A percentile compares a stretch with the other conserved stretches of the same genome.
phyloP scores from a whole-genome alignment of 1,140 invertebrate genomes.

The Gonatopus flavifemur region DNA sequence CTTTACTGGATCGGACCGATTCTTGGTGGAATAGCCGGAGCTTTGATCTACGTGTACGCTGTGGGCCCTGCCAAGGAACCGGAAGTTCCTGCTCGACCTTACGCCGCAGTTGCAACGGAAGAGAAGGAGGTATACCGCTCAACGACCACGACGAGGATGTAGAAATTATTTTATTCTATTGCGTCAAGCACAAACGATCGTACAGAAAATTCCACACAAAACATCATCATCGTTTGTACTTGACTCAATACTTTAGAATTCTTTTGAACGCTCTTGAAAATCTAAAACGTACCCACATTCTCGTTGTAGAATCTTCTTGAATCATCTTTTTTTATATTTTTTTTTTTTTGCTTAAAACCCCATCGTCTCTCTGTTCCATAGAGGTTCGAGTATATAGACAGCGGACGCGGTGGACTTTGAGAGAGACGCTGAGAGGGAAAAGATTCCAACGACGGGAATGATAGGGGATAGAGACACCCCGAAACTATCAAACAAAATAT shows the following conservation, averaged over 20 bases:
- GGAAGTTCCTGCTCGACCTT: slow-evolving; percentile 54
- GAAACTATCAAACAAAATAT: neutral
- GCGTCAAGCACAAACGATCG: no score
- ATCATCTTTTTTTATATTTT: slow-evolving; percentile 13
- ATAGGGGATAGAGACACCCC: neutral
- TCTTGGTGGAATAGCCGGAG: slow-evolving; percentile 75
- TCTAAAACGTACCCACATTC: neutral
- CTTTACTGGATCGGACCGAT: slow-evolving; percentile 89
- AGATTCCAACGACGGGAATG: slow-evolving; percentile 10
- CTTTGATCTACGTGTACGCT: slow-evolving; percentile 73
- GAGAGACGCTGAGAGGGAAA: slow-evolving; percentile 17
- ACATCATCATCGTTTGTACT: no score
- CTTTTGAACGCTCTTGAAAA: neutral
- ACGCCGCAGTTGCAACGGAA: slow-evolving; percentile 63
- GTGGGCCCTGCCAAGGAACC: slow-evolving; percentile 64
- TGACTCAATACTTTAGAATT: no score
- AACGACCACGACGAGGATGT: slow-evolving; percentile 9
- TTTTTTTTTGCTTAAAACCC: slow-evolving; percentile 15
- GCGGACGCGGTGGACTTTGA: slow-evolving; percentile 53
- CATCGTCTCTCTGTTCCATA: slow-evolving; percentile 45
- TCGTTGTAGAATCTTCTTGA: slow-evolving; percentile 19
- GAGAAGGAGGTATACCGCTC: slow-evolving; percentile 67
- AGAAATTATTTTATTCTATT: neutral
- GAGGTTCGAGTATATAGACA: slow-evolving; percentile 59
- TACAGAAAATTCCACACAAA: no score